These are phyloP conservation scores for Crotalus helleri DNA, from an alignment of 2,113 vertebrate species.

Conservation along the genomic window DNA sequence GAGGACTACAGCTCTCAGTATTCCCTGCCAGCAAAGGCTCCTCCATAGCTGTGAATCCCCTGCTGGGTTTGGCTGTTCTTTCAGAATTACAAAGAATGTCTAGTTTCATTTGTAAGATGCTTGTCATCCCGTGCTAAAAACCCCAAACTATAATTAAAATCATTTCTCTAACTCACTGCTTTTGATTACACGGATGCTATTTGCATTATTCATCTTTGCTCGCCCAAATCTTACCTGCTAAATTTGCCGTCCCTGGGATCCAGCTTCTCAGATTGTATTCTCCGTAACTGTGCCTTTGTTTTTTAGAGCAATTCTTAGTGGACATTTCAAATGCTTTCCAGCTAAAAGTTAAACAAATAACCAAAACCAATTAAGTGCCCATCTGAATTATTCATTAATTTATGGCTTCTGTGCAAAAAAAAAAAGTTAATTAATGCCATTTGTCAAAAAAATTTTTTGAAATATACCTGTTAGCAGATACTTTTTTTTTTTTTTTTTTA, in stretches of 20 bases:
- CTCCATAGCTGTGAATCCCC: neutral
- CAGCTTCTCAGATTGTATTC: slow-evolving; percentile 30
- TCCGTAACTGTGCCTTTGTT: neutral
- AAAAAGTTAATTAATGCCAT: neutral
- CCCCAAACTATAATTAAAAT: slow-evolving; percentile 5
- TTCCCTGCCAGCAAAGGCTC: neutral
- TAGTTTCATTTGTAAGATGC: neutral
- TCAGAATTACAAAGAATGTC: neutral
- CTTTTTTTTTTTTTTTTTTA: neutral
- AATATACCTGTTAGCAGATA: neutral
- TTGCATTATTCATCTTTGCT: slow-evolving; percentile 38
- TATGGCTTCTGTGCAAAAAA: neutral
- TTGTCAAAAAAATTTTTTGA: neutral
- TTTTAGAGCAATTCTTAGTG: neutral
- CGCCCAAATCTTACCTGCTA: neutral
- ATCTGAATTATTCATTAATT: slow-evolving; percentile 5
- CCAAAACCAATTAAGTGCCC: neutral
- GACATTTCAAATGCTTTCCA: neutral
- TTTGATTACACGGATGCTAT: slow-evolving; percentile 27
- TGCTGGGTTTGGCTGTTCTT: neutral
- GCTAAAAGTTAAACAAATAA: neutral
- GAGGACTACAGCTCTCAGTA: neutral
- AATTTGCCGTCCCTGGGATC: slow-evolving; percentile 18
- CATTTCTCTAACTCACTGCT: neutral
- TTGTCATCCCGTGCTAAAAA: neutral